phyloP scores from a whole-genome alignment of 2,888 invertebrate species.

The Xanthorhoe spadicearia region DNA sequence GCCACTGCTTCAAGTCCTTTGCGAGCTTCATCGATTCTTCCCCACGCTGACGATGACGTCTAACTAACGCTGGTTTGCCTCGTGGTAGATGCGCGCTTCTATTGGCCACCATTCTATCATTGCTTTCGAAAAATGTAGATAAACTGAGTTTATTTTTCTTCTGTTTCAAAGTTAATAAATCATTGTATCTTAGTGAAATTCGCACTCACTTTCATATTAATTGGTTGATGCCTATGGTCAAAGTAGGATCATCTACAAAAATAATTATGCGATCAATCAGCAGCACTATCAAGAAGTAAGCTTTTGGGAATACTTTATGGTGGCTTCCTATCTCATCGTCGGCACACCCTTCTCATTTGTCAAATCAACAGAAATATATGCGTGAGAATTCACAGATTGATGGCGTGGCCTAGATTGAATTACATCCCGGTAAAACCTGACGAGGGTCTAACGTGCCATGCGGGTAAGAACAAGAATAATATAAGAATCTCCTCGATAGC shows the following conservation, averaged over 20 bases:
- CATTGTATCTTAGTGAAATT: background rate
- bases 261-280: constrained; percentile 17
- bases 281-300: constrained; percentile 37
- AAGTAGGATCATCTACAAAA: constrained; percentile 6
- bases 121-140: too few relatives aligned
- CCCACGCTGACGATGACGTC: too few relatives aligned
- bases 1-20: too few relatives aligned
- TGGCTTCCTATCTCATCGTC: constrained; percentile 64
- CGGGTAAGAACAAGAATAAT: constrained; percentile 76
- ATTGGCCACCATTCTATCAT: too few relatives aligned
- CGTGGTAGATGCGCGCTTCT: too few relatives aligned
- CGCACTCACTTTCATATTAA: background rate
- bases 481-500: constrained; percentile 61
- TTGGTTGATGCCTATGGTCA: background rate
- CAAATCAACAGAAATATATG: constrained; percentile 85
- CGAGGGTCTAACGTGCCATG: constrained; percentile 80
- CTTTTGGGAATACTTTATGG: constrained; percentile 63
- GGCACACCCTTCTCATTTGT: constrained; percentile 83
- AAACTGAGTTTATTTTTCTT: too few relatives aligned
- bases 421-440: constrained; percentile 81
- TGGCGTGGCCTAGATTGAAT: constrained; percentile 83
- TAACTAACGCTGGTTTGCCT: too few relatives aligned
- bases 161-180: too few relatives aligned
- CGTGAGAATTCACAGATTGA: constrained; percentile 83
- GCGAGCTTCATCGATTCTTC: too few relatives aligned